Evolutionary conservation across 2,888 invertebrate species (phyloP), one percentile per base, ranked within the genome.

Genomic region (Thereva unica): DNA sequence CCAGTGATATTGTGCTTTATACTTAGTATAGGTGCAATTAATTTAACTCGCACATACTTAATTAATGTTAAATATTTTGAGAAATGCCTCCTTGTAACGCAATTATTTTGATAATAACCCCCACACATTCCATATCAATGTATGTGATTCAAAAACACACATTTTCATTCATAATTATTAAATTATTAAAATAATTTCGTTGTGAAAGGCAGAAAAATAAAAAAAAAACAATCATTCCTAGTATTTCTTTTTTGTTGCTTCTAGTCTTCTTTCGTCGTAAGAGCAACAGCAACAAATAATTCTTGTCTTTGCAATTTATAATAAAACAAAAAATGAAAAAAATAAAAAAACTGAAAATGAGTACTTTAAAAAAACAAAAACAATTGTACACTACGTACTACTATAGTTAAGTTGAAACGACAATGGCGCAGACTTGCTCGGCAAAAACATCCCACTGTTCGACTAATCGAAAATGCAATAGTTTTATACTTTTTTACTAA

Each of bases 1-100:
- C 78, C 80, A 80, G 80, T 80, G 80, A 80, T 80, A 79, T 80
- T 80, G 80, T 79, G 76, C 80, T 80, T 75, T 78, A 80, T 80
- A 80, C 80, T 75, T 79, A 80, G 80, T 80, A 80, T 80, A 78
- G 76, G 79, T 79, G 77, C 80, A 80, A 80, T 80, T 79, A 78
- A 76, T 78, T 79, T 76, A 78, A 77, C 75, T 77, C 73, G 75
- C 76, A 75, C 76, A 78, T 77, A 77, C 76, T 76, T 74, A 76
- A 61, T 61, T 61, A 61, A 61, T 61, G 50, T 50, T 50, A 50
- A 61, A 57, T 34, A 34, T 35, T 35, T 3, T 50, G n/a, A n/a
- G n/a, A n/a, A n/a, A 50, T 23, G 50, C 34, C 12, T n/a, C 61
- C 42, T 61, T 61, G 50, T 61, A 61, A 61, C 61, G 61, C 34